Evolutionary conservation across 2,888 invertebrate genomes (phyloP).

Genomic region (Clusia tigrina): DNA sequence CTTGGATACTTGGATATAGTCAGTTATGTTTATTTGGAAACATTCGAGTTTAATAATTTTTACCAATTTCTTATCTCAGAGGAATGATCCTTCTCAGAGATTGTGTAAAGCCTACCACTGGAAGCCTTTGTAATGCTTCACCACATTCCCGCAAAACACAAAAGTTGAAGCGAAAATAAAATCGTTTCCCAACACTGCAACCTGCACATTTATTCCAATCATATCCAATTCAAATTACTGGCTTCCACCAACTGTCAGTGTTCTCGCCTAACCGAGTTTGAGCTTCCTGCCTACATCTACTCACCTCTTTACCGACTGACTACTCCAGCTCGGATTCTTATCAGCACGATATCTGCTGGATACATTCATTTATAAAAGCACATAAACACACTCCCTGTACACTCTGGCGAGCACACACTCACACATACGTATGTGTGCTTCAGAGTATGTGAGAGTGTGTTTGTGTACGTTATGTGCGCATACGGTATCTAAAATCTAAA

Average conservation of each 20-base stretch:
- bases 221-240: conserved; percentile 8
- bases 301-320: conserved; percentile 5
- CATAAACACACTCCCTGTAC: conserved; percentile 22
- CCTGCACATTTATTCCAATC: conserved; percentile 8
- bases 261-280: background rate
- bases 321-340: conserved; percentile 43
- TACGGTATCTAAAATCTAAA: conserved; percentile 54
- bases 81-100: too few relatives aligned
- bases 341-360: conserved; percentile 59
- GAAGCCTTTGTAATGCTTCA: too few relatives aligned
- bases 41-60: too few relatives aligned
- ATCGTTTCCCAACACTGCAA: conserved; percentile 7
- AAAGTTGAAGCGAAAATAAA: too few relatives aligned
- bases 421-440: conserved; percentile 28
- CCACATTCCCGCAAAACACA: too few relatives aligned
- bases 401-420: conserved; percentile 33
- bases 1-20: too few relatives aligned
- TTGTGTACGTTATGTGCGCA: too few relatives aligned
- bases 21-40: too few relatives aligned
- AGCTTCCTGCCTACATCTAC: conserved; percentile 2
- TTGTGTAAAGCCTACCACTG: too few relatives aligned
- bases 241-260: background rate
- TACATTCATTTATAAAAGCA: conserved; percentile 57
- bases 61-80: too few relatives aligned
- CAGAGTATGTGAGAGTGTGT: too few relatives aligned